These are phyloP conservation scores for Shargacucullia verbasci DNA, from an alignment of 2,888 invertebrate genomes.

Conservation along the genomic window DNA sequence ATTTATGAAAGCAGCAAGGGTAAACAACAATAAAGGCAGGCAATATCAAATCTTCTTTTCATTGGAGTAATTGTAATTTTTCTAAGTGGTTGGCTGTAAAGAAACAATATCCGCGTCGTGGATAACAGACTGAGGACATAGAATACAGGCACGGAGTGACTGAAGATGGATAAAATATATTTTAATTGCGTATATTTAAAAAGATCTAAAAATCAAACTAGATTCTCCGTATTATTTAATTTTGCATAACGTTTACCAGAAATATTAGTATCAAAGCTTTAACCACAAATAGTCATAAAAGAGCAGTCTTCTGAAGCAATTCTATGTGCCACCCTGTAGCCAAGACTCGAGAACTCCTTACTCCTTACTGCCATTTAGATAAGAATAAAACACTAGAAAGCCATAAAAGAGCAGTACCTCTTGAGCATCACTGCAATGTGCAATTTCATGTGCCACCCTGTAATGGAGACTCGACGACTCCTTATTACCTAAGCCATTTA, in stretches of 20 bases:
- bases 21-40: slow-evolving; percentile 44
- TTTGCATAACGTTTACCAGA: too few relatives aligned
- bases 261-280: too few relatives aligned
- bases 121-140: slow-evolving; percentile 32
- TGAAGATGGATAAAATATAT: too few relatives aligned
- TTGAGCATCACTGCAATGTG: slow-evolving; percentile 15
- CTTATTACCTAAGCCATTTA: too few relatives aligned
- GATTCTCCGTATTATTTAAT: too few relatives aligned
- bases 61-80: slow-evolving; percentile 62
- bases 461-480: slow-evolving; percentile 39
- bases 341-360: too few relatives aligned
- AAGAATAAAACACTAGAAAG: slow-evolving; percentile 1
- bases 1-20: slow-evolving; percentile 39
- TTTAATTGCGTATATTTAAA: too few relatives aligned
- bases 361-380: too few relatives aligned
- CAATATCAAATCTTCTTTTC: slow-evolving; percentile 57
- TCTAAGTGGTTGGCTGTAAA: slow-evolving; percentile 58
- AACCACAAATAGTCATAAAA: too few relatives aligned
- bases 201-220: too few relatives aligned
- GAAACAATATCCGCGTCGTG: slow-evolving; percentile 57
- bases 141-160: slow-evolving; percentile 31
- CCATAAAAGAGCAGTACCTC: slow-evolving; percentile 28
- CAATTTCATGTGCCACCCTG: slow-evolving; percentile 37
- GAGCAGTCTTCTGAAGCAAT: background rate
- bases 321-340: background rate